A percentile compares a stretch with the other conserved stretches of the same genome.
phyloP scores from a whole-genome alignment of 2,888 invertebrate species.

The Rhyacophila evoluta region DNA sequence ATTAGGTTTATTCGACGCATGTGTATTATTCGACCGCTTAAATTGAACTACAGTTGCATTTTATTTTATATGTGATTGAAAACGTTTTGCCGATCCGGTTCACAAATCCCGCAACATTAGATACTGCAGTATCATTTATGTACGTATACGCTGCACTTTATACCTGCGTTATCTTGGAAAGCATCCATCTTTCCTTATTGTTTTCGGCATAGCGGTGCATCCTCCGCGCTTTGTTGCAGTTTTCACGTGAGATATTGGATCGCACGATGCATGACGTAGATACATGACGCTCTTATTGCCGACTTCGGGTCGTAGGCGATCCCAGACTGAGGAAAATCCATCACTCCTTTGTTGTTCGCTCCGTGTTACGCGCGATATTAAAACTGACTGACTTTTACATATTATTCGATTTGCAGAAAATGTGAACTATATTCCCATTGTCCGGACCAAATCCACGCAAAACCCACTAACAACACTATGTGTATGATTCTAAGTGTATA shows the following conservation, averaged over 20 bases:
- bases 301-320: background rate
- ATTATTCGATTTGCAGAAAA: background rate
- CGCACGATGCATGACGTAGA: constrained; percentile 40
- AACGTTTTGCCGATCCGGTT: background rate
- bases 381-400: background rate
- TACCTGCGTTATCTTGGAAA: background rate
- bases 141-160: no score
- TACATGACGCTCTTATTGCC: background rate
- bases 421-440: no score
- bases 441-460: no score
- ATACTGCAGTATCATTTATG: background rate
- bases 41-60: background rate
- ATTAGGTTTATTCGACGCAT: no score
- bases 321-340: background rate
- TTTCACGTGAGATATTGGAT: constrained; percentile 43
- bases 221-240: constrained; percentile 34
- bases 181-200: background rate
- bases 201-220: constrained; percentile 5
- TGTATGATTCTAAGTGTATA: no score
- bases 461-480: no score
- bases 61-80: background rate
- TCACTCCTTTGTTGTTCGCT: background rate
- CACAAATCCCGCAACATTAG: background rate
- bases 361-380: background rate
- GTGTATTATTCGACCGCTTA: no score